These are phyloP conservation scores for Echiichthys vipera DNA, from an alignment of 2,797 vertebrate species.

Conservation along the genomic window DNA sequence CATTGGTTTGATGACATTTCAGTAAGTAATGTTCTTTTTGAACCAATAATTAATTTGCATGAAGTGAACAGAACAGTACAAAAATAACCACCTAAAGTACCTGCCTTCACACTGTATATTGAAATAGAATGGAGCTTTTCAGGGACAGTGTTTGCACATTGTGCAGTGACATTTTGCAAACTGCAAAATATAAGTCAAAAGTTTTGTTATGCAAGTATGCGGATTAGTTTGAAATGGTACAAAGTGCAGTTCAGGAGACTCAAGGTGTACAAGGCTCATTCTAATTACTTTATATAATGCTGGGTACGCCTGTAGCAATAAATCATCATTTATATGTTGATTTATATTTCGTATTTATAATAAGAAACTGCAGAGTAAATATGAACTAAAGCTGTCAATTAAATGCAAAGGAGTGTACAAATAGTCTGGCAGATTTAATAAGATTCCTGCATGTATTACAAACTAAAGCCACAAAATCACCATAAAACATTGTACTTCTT, in stretches of 20 bases:
- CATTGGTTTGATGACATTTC: constrained; percentile 13
- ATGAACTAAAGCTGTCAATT: background rate
- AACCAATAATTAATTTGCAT: constrained; percentile 6
- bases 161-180: constrained; percentile 45
- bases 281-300: no score
- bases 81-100: background rate
- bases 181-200: background rate
- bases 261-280: background rate
- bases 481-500: constrained; percentile 13
- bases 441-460: background rate
- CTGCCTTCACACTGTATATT: background rate
- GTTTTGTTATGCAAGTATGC: background rate
- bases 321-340: background rate
- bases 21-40: constrained; percentile 7
- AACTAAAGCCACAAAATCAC: background rate
- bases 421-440: background rate
- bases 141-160: background rate
- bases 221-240: background rate
- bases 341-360: background rate
- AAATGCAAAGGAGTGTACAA: background rate
- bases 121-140: background rate
- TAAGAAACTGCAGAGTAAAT: background rate
- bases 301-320: background rate
- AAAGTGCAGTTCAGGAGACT: background rate
- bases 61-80: constrained; percentile 14